These are phyloP conservation scores for Drosophila insularis DNA, from an alignment of 1,140 invertebrate genomes.

Conservation along the genomic window DNA sequence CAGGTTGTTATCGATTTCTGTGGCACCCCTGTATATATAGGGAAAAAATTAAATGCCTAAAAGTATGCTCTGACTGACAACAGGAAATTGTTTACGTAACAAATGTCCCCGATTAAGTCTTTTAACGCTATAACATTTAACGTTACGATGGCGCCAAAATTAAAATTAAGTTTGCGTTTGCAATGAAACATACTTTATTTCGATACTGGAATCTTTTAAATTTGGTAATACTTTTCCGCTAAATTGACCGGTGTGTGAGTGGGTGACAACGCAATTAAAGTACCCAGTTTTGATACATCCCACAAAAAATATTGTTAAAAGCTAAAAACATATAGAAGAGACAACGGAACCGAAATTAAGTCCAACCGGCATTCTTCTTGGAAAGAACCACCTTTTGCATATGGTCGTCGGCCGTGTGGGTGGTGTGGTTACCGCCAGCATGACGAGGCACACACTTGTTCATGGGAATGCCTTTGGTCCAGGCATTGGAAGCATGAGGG, in stretches of 20 bases:
- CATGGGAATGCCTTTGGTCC: constrained; percentile 56
- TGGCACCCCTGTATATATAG: too few species aligned
- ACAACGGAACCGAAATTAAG: constrained; percentile 21
- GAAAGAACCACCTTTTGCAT: constrained; percentile 69
- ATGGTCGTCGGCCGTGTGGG: constrained; percentile 86
- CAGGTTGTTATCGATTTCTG: too few species aligned
- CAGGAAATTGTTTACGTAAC: too few species aligned
- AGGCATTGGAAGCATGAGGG: constrained; percentile 60
- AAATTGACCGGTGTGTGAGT: background rate
- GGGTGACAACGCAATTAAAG: background rate
- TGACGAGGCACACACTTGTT: constrained; percentile 88
- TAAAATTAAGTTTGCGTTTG: background rate
- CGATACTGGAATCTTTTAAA: constrained; percentile 4
- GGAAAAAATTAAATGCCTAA: too few species aligned
- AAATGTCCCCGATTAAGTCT: too few species aligned
- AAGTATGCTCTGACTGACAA: too few species aligned
- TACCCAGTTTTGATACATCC: background rate
- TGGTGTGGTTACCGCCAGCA: constrained; percentile 88
- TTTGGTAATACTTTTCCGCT: constrained; percentile 13
- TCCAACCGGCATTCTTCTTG: constrained; percentile 58
- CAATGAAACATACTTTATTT: background rate
- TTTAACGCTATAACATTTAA: too few species aligned
- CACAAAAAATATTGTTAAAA: constrained; percentile 3
- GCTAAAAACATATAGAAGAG: constrained; percentile 5
- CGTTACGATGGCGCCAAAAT: too few species aligned